phyloP scores from a whole-genome alignment of 2,113 vertebrate species.

The Nanorana parkeri region DNA sequence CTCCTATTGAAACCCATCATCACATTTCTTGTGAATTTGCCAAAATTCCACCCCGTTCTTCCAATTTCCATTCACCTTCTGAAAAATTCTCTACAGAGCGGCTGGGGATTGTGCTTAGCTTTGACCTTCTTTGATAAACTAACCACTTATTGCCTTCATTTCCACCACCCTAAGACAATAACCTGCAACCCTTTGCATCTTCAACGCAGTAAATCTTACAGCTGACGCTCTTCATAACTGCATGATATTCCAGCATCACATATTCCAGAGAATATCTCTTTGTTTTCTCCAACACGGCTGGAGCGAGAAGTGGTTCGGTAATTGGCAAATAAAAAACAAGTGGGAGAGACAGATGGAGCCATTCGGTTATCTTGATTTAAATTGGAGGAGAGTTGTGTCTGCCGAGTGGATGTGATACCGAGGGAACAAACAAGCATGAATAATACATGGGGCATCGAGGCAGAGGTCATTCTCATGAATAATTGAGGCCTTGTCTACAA shows the following conservation, averaged over 20 bases:
- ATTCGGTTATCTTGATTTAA: conserved; percentile 40
- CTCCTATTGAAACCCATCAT: too few relatives aligned
- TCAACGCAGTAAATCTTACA: too few relatives aligned
- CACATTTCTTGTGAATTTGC: too few relatives aligned
- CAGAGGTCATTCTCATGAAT: conserved; percentile 73
- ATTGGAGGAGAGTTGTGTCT: conserved; percentile 51
- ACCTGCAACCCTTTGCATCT: too few relatives aligned
- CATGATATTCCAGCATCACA: conserved; percentile 7
- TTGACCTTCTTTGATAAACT: too few relatives aligned
- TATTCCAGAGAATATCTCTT: neutral
- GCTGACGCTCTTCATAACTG: neutral
- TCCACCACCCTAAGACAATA: too few relatives aligned
- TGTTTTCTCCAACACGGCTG: conserved; percentile 5
- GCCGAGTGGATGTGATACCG: conserved; percentile 11
- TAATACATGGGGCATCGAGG: conserved; percentile 71
- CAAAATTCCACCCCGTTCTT: too few relatives aligned
- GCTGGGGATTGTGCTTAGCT: too few relatives aligned
- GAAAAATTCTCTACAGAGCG: too few relatives aligned
- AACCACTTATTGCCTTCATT: too few relatives aligned
- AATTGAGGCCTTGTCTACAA: conserved; percentile 67
- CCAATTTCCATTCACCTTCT: too few relatives aligned
- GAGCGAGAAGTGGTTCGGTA: conserved; percentile 2
- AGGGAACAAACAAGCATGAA: conserved; percentile 62
- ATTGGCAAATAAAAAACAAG: conserved; percentile 44
- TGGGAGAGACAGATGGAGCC: conserved; percentile 55